Evolutionary conservation across 2,888 invertebrate genomes (phyloP).

Genomic region (Polyommatus iphigenia): DNA sequence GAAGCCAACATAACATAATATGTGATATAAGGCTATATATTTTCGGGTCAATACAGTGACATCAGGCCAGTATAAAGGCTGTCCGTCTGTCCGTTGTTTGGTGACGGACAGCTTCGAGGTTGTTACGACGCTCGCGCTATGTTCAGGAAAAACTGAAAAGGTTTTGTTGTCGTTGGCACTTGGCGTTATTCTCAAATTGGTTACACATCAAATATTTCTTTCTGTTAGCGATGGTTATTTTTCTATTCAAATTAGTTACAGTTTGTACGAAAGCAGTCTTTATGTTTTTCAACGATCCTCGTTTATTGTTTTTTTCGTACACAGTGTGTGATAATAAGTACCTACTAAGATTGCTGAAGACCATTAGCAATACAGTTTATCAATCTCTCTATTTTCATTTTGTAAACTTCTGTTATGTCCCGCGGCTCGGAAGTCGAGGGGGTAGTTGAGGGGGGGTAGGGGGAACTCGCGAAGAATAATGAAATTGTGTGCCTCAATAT

Average conservation of each 20-base stretch:
- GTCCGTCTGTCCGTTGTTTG: background rate
- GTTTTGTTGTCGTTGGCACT: background rate
- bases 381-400: too few relatives aligned
- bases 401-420: background rate
- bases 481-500: conserved; percentile 1
- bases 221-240: too few relatives aligned
- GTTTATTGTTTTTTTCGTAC: too few relatives aligned
- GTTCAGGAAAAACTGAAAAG: background rate
- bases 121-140: background rate
- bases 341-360: too few relatives aligned
- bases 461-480: background rate
- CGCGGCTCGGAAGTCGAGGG: background rate
- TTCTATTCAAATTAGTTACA: too few relatives aligned
- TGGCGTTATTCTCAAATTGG: background rate
- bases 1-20: too few relatives aligned
- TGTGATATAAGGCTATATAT: background rate
- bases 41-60: background rate
- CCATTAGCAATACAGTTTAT: too few relatives aligned
- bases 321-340: too few relatives aligned
- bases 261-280: too few relatives aligned
- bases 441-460: background rate
- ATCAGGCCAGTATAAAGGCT: background rate
- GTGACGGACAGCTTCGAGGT: background rate
- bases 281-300: too few relatives aligned
- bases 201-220: too few relatives aligned